Evolutionary conservation across 2,888 invertebrate genomes (phyloP).

Genomic region (Ernsta delagoae): DNA sequence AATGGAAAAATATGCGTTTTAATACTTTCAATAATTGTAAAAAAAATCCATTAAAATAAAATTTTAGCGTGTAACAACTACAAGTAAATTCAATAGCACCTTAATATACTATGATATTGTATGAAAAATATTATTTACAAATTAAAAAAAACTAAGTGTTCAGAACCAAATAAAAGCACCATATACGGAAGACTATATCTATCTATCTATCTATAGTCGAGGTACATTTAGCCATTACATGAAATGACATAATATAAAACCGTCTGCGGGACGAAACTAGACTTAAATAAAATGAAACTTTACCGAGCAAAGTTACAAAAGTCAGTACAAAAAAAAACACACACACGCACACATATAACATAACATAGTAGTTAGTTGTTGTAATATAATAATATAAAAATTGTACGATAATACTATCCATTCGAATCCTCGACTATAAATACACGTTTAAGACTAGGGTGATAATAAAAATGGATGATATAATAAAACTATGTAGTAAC

Average conservation of each 20-base stretch:
- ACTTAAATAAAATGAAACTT: not conserved
- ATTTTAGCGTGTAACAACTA: slow-evolving; percentile 15
- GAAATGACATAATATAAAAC: not conserved
- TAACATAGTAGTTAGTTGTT: not conserved
- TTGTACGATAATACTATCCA: not conserved
- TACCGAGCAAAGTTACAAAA: slow-evolving; percentile 4
- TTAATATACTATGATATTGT: slow-evolving; percentile 35
- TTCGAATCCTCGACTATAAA: slow-evolving; percentile 25
- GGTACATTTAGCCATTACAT: not conserved
- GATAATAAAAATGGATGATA: slow-evolving; percentile 17
- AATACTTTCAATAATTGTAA: not conserved
- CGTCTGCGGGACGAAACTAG: not conserved
- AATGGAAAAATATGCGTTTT: no score
- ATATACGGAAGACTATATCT: slow-evolving; percentile 19
- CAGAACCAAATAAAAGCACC: slow-evolving; percentile 24
- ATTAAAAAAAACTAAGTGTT: slow-evolving; percentile 5
- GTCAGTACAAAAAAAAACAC: not conserved
- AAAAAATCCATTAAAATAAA: not conserved
- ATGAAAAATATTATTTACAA: slow-evolving; percentile 41
- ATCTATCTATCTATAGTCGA: slow-evolving; percentile 14
- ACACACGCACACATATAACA: not conserved
- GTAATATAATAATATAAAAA: not conserved
- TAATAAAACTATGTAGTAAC: not conserved
- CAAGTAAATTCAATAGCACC: slow-evolving; percentile 39
- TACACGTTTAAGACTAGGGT: slow-evolving; percentile 28